These are phyloP conservation scores for Polymixis lichenea DNA, from an alignment of 2,888 invertebrate genomes.

Conservation along the genomic window DNA sequence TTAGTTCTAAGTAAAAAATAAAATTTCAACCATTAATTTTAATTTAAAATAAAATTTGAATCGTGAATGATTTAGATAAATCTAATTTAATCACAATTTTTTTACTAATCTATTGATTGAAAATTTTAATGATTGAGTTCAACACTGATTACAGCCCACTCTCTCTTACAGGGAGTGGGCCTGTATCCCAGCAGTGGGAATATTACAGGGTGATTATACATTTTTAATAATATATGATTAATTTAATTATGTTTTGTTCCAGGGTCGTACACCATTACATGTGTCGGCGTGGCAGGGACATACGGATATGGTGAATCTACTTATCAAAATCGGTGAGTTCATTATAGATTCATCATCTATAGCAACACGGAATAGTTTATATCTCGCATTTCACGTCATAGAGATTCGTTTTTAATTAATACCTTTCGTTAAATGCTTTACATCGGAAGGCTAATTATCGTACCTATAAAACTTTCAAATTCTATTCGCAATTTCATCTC, in stretches of 20 bases:
- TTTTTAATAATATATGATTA: not conserved
- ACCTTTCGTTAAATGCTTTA: no score
- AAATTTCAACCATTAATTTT: no score
- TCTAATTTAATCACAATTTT: no score
- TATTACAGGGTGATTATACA: not conserved
- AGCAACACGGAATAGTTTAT: no score
- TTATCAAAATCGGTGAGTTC: conserved; percentile 92
- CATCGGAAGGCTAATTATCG: no score
- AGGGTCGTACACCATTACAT: conserved; percentile 97
- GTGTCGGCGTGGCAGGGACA: conserved; percentile 99
- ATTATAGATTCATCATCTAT: not conserved
- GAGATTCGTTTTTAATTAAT: not conserved
- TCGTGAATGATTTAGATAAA: no score
- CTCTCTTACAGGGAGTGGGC: not conserved
- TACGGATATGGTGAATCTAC: conserved; percentile 96
- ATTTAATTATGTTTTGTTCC: conserved; percentile 63
- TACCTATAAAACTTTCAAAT: not conserved
- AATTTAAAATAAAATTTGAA: no score
- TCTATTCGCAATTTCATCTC: not conserved
- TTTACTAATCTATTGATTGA: no score
- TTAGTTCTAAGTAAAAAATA: no score
- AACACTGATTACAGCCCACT: not conserved
- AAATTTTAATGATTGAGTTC: no score
- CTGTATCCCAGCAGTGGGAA: not conserved
- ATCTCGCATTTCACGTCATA: no score